Evolutionary conservation across 2,888 invertebrate genomes (phyloP).

Genomic region (Meiosimyza platycephala): DNA sequence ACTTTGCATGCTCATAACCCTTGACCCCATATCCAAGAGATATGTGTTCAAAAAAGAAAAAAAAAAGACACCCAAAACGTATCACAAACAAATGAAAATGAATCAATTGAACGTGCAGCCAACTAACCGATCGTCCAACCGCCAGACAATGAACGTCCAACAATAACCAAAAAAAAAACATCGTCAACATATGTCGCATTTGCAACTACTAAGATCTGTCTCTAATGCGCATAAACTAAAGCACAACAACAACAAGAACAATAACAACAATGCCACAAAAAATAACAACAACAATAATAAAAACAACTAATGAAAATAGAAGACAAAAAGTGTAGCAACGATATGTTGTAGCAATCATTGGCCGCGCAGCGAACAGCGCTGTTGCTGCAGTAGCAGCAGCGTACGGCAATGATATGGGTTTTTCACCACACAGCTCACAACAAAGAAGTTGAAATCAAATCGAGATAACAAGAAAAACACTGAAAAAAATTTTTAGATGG

Average conservation of each 20-base stretch:
- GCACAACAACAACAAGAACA: constrained; percentile 8
- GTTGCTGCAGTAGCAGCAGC: background rate
- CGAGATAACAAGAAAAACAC: background rate
- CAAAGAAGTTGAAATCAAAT: background rate
- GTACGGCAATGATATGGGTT: background rate
- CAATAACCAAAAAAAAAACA: background rate
- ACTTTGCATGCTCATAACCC: too few species aligned
- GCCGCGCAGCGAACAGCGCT: background rate
- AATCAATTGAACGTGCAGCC: too few species aligned
- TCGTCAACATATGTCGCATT: constrained; percentile 15
- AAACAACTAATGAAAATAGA: background rate
- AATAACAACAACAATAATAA: background rate
- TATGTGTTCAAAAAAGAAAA: too few species aligned
- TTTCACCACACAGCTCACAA: constrained; percentile 11
- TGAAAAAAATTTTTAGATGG: too few species aligned
- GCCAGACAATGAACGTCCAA: background rate
- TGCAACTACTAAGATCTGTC: background rate
- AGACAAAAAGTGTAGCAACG: constrained; percentile 13
- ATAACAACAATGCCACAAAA: background rate
- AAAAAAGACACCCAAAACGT: too few species aligned
- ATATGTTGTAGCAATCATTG: constrained; percentile 3
- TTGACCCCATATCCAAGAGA: too few species aligned
- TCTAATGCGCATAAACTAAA: constrained; percentile 7
- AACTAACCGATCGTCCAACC: too few species aligned
- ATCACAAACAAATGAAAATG: too few species aligned